phyloP scores from a whole-genome alignment of 1,140 invertebrate species.

The Portunus trituberculatus region DNA sequence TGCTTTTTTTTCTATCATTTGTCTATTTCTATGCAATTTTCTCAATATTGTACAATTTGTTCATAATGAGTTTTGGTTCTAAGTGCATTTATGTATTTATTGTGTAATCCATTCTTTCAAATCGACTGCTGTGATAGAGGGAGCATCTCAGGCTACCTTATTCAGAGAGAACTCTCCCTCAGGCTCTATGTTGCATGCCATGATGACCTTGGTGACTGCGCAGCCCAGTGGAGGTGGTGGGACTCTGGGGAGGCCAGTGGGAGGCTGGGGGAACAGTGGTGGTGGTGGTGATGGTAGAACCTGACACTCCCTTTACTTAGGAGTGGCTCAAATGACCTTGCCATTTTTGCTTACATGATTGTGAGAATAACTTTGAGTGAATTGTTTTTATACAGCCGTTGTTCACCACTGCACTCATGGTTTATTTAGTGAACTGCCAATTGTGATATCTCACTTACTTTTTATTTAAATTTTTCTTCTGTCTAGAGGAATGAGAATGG shows the following conservation, averaged over 20 bases:
- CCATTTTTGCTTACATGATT: no score
- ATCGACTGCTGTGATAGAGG: conserved; percentile 21
- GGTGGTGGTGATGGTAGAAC: no score
- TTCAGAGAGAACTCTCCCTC: background rate
- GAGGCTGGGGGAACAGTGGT: no score
- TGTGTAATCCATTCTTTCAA: background rate
- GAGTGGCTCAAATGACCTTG: no score
- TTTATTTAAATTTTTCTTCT: no score
- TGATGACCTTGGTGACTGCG: background rate
- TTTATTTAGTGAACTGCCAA: no score
- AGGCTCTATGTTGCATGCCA: background rate
- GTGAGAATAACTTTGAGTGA: no score
- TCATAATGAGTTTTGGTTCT: conserved; percentile 14
- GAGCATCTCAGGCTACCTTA: background rate
- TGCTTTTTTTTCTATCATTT: background rate
- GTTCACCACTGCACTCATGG: no score
- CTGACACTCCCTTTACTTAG: no score
- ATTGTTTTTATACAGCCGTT: no score
- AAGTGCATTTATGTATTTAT: background rate
- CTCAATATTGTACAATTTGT: background rate
- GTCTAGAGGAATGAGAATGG: no score
- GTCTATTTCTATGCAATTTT: background rate
- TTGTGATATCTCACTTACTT: no score
- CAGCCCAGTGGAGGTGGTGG: background rate
- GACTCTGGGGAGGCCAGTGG: background rate